phyloP scores from a whole-genome alignment of 2,888 invertebrate species.

The Trissonchulus sp. region DNA sequence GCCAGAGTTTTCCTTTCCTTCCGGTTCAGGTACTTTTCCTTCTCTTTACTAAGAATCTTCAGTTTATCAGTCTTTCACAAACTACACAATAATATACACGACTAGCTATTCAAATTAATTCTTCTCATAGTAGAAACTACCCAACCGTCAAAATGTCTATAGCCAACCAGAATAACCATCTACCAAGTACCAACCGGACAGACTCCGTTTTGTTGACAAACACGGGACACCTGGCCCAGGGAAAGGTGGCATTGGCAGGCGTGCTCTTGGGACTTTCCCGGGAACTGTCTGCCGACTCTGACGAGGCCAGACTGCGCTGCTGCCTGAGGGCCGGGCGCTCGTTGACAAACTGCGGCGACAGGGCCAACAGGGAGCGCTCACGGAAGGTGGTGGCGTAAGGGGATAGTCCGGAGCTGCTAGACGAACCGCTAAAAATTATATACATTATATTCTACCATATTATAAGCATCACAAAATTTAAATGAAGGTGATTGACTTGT shows the following conservation, averaged over 20 bases:
- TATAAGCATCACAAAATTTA: not conserved
- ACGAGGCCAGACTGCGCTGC: not conserved
- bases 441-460: too few relatives aligned
- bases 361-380: not conserved
- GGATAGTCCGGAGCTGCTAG: not conserved
- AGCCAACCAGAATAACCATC: too few relatives aligned
- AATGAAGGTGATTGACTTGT: too few relatives aligned
- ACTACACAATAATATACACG: too few relatives aligned
- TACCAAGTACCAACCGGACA: constrained; percentile 1
- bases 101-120: too few relatives aligned
- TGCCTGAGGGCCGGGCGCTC: not conserved
- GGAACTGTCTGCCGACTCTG: too few relatives aligned
- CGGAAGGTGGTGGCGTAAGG: not conserved
- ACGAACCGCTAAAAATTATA: not conserved
- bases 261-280: not conserved
- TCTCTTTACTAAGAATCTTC: too few relatives aligned
- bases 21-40: too few relatives aligned
- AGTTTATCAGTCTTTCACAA: too few relatives aligned
- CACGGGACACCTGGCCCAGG: not conserved
- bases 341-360: not conserved
- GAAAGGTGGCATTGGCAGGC: not conserved
- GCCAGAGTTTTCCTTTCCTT: too few relatives aligned
- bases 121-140: too few relatives aligned
- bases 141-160: too few relatives aligned
- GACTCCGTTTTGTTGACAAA: constrained; percentile 13